Evolutionary conservation across 2,888 invertebrate species (phyloP), one percentile per base, ranked within the genome.

Genomic region (Masnerella sp.): DNA sequence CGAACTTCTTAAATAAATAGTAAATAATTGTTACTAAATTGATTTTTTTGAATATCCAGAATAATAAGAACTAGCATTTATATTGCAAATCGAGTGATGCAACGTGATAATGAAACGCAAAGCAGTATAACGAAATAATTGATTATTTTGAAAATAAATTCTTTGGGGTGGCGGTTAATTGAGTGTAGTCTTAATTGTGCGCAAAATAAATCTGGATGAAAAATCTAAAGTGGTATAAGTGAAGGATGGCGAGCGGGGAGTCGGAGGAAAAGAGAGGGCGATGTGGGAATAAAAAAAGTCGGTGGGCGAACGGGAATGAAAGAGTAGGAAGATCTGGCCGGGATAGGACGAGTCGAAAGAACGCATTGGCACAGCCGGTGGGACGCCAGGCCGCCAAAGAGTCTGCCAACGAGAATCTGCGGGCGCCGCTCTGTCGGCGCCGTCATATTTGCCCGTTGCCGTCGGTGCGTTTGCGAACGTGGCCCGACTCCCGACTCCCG

Each of bases 331-430:
- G 28, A 14, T 47, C 28, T 73, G 73, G 76, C 74, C 79, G 36
- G 43, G 34, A 68, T 17, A 54, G 22, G 20, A 17, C 11, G 56
- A 42, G 42, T 38, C 56, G 34, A 59, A 65, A 65, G 65, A 61
- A 72, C 72, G 72, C 59, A 65, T 61, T 72, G 72, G 72, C 72
- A 54, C 77, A 85, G 85, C 81, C 83, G 81, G 81, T 82, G 79
- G 81, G 83, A 83, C 83, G 85, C 84, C 83, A 70, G 77, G 84
- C 82, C 85, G 85, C 84, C 84, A 83, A 83, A 84, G 84, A 85
- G 85, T 85, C 84, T 85, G 84, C 83, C 82, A 83, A 82, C 80
- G 83, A 80, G 82, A 84, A 81, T 80, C 79, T 82, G 81, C 74
- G 76, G 81, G 82, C 82, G 82, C 82, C 82, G 71, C 74, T 76